Conservation (phyloP, 1,140 invertebrate species). For the Pseudomyrmex flavicornis region DNA sequence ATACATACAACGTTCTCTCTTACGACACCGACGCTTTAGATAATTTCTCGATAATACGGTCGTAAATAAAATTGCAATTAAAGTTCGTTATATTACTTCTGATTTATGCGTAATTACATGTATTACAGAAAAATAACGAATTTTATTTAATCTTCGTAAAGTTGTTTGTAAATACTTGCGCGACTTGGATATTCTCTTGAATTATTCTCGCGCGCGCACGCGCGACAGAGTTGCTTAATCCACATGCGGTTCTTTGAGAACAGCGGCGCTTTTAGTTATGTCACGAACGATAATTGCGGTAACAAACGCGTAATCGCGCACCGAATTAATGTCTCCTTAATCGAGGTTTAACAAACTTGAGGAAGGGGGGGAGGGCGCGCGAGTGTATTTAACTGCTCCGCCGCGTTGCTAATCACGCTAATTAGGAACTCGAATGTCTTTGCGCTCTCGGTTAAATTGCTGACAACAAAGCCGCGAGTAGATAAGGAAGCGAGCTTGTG, state of each 20-base stretch:
- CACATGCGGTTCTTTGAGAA: neutral
- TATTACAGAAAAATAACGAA: neutral
- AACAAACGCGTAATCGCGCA: conserved; percentile 49
- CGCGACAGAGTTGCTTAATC: neutral
- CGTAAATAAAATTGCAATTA: no score
- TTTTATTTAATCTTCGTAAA: no score
- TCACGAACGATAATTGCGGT: conserved; percentile 39
- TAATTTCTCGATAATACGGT: no score
- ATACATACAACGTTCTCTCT: no score
- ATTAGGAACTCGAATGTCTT: conserved; percentile 56
- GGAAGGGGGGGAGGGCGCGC: neutral
- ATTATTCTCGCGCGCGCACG: conserved; percentile 13
- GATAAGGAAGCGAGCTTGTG: conserved; percentile 49
- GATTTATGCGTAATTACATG: neutral
- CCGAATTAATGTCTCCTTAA: conserved; percentile 53
- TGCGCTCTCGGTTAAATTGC: conserved; percentile 37
- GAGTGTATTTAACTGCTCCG: conserved; percentile 49
- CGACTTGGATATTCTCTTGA: no score
- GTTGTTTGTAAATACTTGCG: no score
- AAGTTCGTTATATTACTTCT: no score
- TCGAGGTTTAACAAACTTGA: conserved; percentile 52
- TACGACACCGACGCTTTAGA: no score
- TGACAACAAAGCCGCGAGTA: conserved; percentile 26
- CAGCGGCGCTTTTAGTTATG: conserved; percentile 22
- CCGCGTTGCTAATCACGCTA: conserved; percentile 44